phyloP scores from a whole-genome alignment of 2,113 vertebrate genomes.

The Asarcornis scutulata region DNA sequence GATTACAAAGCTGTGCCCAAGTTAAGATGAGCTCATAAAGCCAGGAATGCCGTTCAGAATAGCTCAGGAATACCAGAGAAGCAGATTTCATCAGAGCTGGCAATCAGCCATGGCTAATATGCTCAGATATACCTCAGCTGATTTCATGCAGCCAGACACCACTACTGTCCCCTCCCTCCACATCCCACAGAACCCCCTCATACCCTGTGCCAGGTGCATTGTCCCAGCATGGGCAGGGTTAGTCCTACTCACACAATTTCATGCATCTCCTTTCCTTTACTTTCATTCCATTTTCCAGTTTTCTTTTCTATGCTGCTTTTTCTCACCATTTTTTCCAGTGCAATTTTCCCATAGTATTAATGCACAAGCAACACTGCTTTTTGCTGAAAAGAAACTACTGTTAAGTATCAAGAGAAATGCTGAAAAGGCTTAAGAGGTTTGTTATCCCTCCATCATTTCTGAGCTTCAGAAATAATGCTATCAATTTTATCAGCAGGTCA shows the following conservation, averaged over 20 bases:
- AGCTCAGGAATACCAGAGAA: background rate
- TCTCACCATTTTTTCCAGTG: background rate
- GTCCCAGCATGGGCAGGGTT: background rate
- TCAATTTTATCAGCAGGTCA: background rate
- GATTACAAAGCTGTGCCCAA: background rate
- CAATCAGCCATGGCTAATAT: background rate
- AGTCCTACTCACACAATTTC: background rate
- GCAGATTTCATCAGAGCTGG: background rate
- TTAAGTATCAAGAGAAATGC: background rate
- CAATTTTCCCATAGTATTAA: background rate
- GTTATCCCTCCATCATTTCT: background rate
- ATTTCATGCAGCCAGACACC: background rate
- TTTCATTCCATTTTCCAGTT: constrained; percentile 30
- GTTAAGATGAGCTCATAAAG: background rate
- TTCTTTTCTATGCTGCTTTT: background rate
- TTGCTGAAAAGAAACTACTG: background rate
- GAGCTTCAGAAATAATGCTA: background rate
- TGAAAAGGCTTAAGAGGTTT: background rate
- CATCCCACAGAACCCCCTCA: background rate
- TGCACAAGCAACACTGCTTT: background rate
- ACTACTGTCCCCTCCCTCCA: background rate
- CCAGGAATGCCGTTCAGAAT: background rate
- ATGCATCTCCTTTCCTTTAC: background rate
- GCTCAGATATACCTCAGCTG: background rate
- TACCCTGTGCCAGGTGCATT: background rate